A percentile compares a stretch with the other conserved stretches of the same genome.
phyloP scores from a whole-genome alignment of 2,113 vertebrate species.

The Pteronura brasiliensis region DNA sequence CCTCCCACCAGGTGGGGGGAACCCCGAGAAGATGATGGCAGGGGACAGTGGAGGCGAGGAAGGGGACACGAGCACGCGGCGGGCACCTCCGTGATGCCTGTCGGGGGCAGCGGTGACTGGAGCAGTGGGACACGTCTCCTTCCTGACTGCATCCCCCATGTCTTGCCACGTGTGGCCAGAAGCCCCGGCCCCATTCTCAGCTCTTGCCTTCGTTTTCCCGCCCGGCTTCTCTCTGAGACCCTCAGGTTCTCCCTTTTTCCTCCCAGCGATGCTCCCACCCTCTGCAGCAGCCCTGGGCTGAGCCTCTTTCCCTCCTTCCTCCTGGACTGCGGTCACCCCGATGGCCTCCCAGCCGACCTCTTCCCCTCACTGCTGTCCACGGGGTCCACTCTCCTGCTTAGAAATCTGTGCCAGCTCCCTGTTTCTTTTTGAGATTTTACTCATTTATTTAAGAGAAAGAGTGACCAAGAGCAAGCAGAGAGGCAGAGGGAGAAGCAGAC shows the following conservation, averaged over 20 bases:
- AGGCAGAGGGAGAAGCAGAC: not conserved
- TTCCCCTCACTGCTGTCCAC: not conserved
- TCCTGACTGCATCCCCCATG: not conserved
- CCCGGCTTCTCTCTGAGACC: not conserved
- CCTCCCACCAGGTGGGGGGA: not conserved
- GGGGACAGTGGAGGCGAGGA: not conserved
- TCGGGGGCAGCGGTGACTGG: not conserved
- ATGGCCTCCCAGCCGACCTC: too few species aligned
- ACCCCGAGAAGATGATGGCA: not conserved
- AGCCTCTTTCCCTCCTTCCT: not conserved
- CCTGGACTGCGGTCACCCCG: not conserved
- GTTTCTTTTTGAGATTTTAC: not conserved
- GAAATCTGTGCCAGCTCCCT: not conserved
- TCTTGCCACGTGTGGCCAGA: not conserved
- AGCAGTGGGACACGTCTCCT: not conserved
- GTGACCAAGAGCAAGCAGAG: not conserved
- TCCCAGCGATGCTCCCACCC: not conserved
- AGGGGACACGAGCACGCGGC: not conserved
- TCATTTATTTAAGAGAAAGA: not conserved
- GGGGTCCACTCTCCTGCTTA: not conserved
- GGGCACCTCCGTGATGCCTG: not conserved
- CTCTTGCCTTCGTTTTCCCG: not conserved
- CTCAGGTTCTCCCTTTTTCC: not conserved
- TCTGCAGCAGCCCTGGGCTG: not conserved
- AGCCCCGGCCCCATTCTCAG: not conserved